Evolutionary conservation across 2,113 vertebrate genomes (phyloP), one percentile per base, ranked within the genome.

Genomic region (Cyprinodon tularosa): DNA sequence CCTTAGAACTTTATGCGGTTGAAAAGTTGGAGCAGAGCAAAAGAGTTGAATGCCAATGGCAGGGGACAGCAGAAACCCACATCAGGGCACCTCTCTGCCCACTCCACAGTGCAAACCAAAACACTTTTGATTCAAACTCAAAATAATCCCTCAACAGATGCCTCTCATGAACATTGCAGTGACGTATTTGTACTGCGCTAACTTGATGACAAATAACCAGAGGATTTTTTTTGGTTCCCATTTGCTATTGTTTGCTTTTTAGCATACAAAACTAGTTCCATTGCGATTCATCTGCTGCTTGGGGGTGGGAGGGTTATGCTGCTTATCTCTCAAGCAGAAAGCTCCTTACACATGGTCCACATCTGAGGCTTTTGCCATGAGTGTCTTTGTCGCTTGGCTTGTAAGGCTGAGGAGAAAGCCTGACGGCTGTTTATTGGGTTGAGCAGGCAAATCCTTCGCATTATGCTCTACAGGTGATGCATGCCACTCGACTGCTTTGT

Each of bases 131-230:
- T 81, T 71, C 53, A 62, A 86, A 78, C 66, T 60, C 74, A 20
- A 86, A 90, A 84, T 62, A 39, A 50, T 53, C 64, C 61, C 45
- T 64, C 4, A 72, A 73, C 65, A 40, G 75, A 66, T 77, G 80
- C 63, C 77, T 76, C 73, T 62, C 68, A n/a, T 73, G 79, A 86
- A 74, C 53, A 69, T 59, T 74, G 50, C 45, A 36, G 72, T 66
- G 62, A 81, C 15, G 36, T 88, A 84, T 88, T 90, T 89, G 90
- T 71, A 77, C 45, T 74, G 81, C 13, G 72, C 76, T 90, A 91
- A 92, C 88, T 82, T 87, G 89, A 90, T 84, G 88, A 91, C 89
- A 91, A 93, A 91, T 89, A 91, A 90, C 89, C 86, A 22, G 74
- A 60, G 88, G 85, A 87, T 77, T 82, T 39, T 29, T 45, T 81